Evolutionary conservation across 1,140 invertebrate species (phyloP), one percentile per base, ranked within the genome.

Genomic region (Drosophila seguyi): DNA sequence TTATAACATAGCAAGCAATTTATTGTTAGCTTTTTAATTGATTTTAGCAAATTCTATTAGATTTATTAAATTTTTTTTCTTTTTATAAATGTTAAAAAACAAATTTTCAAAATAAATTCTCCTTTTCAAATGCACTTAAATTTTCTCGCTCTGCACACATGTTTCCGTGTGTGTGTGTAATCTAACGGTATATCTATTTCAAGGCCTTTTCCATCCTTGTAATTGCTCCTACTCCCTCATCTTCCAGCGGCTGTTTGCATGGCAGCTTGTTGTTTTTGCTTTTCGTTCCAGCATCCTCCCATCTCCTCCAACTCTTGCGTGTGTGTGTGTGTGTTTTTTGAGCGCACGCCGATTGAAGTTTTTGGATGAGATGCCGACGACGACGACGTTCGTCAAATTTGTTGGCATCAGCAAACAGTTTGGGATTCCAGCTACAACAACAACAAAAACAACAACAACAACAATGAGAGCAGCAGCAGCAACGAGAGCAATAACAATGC

Each of bases 341-440:
- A 66, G 68, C 68, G 81, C 72, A 59, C 72, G 73, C 50, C 90
- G 79, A 91, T 91, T 91, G 90, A 91, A 91, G 90, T 91, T 91
- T 53, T 85, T 72, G 68, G 68, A 72, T 69, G 66, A 71, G 53
- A 72, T 91, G 73, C 84, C 84, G 83, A 85, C 29, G 29, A 25
- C 80, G 77, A 67, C 79, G 80, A 82, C 87, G 80, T 91, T 91
- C 86, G 85, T 91, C 90, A 91, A 82, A 76, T 83, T 79, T 90
- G 90, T 91, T 90, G 86, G 86, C 86, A 90, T 90, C 86, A 90
- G 86, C 86, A 90, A 90, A 82, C 81, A 87, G 68, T 80, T 84
- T 66, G 62, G 74, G 78, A 76, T 65, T 72, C 57, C 71, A 52
- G 45, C 68, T 42, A 42, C 79, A 75, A 42, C 75, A 74, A 44